phyloP scores from a whole-genome alignment of 2,888 invertebrate genomes.

The Polia nebulosa region DNA sequence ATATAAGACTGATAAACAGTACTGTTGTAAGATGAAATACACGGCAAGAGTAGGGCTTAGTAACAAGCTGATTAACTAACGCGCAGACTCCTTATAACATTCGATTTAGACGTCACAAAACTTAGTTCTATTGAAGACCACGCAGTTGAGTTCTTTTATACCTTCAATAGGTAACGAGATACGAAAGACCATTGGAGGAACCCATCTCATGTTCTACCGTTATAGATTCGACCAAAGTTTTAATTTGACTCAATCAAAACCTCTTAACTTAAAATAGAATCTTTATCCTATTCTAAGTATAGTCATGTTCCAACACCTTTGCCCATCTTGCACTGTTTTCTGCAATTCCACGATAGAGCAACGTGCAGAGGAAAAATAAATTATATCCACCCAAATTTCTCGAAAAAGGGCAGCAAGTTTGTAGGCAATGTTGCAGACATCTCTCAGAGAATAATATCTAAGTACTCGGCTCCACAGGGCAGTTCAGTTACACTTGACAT shows the following conservation, averaged over 20 bases:
- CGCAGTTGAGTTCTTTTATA: too few species aligned
- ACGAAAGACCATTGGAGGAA: too few species aligned
- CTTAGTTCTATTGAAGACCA: too few species aligned
- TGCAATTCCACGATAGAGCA: not conserved
- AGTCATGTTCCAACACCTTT: constrained; percentile 1
- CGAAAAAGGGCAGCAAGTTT: not conserved
- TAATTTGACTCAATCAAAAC: not conserved
- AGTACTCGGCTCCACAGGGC: not conserved
- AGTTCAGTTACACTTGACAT: not conserved
- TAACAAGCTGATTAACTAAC: too few species aligned
- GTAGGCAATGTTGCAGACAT: not conserved
- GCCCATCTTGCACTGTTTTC: constrained; percentile 8
- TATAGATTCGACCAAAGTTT: not conserved
- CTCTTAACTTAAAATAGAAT: not conserved
- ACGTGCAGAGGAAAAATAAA: not conserved
- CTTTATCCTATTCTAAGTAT: not conserved
- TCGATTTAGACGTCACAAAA: too few species aligned
- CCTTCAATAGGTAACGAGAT: too few species aligned
- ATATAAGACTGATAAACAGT: too few species aligned
- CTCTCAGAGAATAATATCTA: constrained; percentile 3
- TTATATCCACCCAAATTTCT: constrained; percentile 6
- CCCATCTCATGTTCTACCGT: too few species aligned
- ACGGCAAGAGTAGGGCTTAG: too few species aligned
- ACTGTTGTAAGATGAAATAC: too few species aligned
- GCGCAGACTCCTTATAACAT: too few species aligned